Evolutionary conservation across 2,888 invertebrate genomes (phyloP), one percentile per base, ranked within the genome.

Genomic region (Erebia palarica): DNA sequence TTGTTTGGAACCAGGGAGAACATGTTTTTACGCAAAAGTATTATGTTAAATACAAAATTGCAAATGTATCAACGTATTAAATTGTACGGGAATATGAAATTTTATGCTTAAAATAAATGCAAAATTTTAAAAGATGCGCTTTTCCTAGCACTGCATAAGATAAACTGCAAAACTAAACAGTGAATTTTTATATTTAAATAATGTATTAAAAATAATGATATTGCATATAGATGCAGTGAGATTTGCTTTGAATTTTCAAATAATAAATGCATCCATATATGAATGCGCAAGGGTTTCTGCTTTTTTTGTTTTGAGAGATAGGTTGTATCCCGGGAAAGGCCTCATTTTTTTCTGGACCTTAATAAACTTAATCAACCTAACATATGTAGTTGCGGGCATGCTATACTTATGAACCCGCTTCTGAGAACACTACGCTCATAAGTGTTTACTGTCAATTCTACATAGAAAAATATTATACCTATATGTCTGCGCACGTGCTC

Each of bases 21-120:
- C 60, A 61, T 61, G 61, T 47, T 70, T 70, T 67, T 66, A 57
- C 51, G 55, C 42, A 60, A 70, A 70, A 70, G 66, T 27, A 53
- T 53, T 65, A 65, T 55, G 14, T 27, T 65, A 42, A 66, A 58
- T 66, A 44, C 21, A 18, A 66, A 57, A 44, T 65, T 65, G 42
- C 16, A 63, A 63, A 61, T 49, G 58, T 58, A 57, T 67, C 47
- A 67, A 67, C 42, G 14, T 68, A 68, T 67, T 49, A 60, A 51
- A 68, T 60, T 53, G 42, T 59, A 60, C 36, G 36, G 14, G n/a
- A 51, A 67, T 55, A 13, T 65, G n/a, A 53, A 65, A 65, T 65
- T 55, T 55, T n/a, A 61, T 47, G 36, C 36, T 65, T 65, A n/a
- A 53, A 65, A 65, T 18, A 36, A 55, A 36, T 55, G 65, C 21